A percentile compares a stretch with the other conserved stretches of the same genome.
Conservation (phyloP, 2,113 vertebrate species). For the Thunnus maccoyii region DNA sequence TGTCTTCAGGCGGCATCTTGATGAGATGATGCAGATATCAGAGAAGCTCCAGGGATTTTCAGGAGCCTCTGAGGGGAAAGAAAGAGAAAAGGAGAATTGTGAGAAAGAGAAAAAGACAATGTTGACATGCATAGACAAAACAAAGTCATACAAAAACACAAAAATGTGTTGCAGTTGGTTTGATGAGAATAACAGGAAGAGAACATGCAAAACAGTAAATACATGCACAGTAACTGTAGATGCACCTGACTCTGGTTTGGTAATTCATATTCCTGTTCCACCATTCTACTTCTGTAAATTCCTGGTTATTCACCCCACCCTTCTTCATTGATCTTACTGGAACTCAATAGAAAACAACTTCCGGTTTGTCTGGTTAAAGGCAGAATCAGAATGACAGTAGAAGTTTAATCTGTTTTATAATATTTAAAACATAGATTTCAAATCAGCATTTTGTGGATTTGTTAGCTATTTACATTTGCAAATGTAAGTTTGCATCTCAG, state of each 20-base stretch:
- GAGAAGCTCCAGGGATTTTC: slow-evolving; percentile 41
- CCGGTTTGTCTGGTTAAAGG: not conserved
- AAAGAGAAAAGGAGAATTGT: slow-evolving; percentile 60
- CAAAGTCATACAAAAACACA: not conserved
- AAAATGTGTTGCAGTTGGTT: not conserved
- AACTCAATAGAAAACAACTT: not conserved
- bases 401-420: not conserved
- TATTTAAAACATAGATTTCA: not conserved
- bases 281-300: not conserved
- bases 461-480: no score
- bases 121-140: slow-evolving; percentile 7
- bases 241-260: not conserved
- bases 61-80: not conserved
- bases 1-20: not conserved
- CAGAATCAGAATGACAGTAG: not conserved
- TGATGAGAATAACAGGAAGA: not conserved
- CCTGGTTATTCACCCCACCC: not conserved
- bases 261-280: not conserved
- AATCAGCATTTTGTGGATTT: not conserved
- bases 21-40: slow-evolving; percentile 35
- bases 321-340: not conserved
- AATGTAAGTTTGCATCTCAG: no score
- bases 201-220: not conserved
- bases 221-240: not conserved
- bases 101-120: slow-evolving; percentile 42